These are phyloP conservation scores for Pomatorhinus ruficollis DNA, from an alignment of 2,113 vertebrate genomes.

Conservation along the genomic window DNA sequence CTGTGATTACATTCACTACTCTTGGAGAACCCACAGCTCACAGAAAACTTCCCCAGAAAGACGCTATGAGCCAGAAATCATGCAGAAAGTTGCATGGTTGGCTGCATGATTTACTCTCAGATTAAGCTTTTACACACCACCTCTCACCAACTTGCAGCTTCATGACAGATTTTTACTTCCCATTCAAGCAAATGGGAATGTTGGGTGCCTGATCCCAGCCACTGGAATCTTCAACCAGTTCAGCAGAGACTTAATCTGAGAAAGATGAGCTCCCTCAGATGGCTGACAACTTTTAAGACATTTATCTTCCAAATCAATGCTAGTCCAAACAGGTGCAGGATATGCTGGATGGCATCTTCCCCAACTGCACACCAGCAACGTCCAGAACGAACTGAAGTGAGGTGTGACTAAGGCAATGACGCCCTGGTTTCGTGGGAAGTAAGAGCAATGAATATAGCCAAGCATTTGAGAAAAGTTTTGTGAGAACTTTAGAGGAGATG, in stretches of 20 bases:
- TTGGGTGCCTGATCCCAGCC: not conserved
- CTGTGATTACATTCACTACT: not conserved
- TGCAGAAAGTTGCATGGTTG: not conserved
- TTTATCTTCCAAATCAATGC: not conserved
- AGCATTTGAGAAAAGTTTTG: not conserved
- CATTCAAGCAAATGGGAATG: not conserved
- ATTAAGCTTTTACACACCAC: not conserved
- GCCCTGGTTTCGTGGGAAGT: not conserved
- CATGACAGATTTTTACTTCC: not conserved
- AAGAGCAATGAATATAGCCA: not conserved
- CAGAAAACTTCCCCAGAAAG: not conserved
- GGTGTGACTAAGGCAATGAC: not conserved
- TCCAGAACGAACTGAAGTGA: not conserved
- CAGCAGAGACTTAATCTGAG: not conserved
- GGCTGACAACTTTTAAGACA: not conserved
- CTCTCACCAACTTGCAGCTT: not conserved
- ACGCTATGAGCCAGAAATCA: not conserved
- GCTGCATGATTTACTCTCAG: not conserved
- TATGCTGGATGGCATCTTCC: not conserved
- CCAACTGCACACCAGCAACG: not conserved
- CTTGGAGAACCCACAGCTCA: not conserved
- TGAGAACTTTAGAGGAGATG: not conserved
- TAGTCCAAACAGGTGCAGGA: conserved; percentile 12
- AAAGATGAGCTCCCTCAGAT: conserved; percentile 22
- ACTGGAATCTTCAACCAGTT: not conserved